These are phyloP conservation scores for Ceraclea dissimilis DNA, from an alignment of 2,888 invertebrate genomes.

Conservation along the genomic window DNA sequence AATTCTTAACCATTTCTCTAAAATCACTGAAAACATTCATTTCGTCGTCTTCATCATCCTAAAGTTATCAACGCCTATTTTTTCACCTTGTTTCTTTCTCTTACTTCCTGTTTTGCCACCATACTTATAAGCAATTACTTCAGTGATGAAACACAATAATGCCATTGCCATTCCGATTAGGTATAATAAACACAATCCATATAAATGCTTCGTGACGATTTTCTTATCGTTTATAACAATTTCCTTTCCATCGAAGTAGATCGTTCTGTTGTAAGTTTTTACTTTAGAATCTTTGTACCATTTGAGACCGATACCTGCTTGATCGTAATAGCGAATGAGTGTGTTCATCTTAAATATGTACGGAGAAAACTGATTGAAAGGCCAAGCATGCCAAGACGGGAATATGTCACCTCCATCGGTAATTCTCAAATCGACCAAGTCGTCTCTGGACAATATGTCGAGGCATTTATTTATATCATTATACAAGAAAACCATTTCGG, in stretches of 20 bases:
- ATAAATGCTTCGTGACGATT: neutral
- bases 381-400: neutral
- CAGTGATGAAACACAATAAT: conserved; percentile 1
- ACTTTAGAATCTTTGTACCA: neutral
- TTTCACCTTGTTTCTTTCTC: too few species aligned
- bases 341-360: neutral
- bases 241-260: conserved; percentile 2
- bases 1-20: too few species aligned
- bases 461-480: neutral
- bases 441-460: neutral
- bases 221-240: neutral
- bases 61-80: too few species aligned
- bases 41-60: too few species aligned
- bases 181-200: conserved; percentile 4
- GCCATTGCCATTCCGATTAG: conserved; percentile 1
- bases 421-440: neutral
- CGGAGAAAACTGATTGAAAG: neutral
- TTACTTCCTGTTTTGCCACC: too few species aligned
- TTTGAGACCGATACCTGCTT: neutral
- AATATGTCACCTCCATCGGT: neutral
- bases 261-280: neutral
- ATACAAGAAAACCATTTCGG: neutral
- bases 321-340: neutral
- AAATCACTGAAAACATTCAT: too few species aligned
- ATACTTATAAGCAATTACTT: neutral